These are phyloP conservation scores for Aethes cnicana DNA, from an alignment of 2,888 invertebrate genomes.

Conservation along the genomic window DNA sequence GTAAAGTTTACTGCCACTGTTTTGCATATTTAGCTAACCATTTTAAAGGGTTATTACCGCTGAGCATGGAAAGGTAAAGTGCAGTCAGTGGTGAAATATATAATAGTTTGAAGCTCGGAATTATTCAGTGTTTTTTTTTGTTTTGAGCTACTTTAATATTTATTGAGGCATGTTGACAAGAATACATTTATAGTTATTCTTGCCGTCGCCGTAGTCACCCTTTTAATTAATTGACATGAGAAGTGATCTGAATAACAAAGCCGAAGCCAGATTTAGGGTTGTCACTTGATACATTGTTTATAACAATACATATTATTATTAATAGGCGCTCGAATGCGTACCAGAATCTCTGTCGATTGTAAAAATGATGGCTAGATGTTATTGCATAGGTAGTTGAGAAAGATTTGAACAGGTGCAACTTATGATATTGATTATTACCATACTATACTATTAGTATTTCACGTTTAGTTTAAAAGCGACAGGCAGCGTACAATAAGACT, in stretches of 20 bases:
- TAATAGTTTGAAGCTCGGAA: slow-evolving; percentile 12
- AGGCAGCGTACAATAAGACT: no score
- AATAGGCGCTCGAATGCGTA: no score
- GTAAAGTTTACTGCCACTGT: slow-evolving; percentile 2
- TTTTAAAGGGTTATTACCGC: slow-evolving; percentile 20
- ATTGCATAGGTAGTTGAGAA: no score
- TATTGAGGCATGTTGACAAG: not conserved
- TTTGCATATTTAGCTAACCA: slow-evolving; percentile 26
- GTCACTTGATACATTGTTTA: no score
- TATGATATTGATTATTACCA: no score
- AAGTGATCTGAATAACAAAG: slow-evolving; percentile 46
- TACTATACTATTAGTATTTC: no score
- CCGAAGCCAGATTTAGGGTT: slow-evolving; percentile 39
- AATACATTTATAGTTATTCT: not conserved
- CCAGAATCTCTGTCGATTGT: not conserved
- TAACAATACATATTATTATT: no score
- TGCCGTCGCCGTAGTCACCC: slow-evolving; percentile 32
- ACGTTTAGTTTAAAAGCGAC: no score
- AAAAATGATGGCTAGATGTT: not conserved
- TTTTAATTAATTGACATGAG: slow-evolving; percentile 45
- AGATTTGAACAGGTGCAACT: no score
- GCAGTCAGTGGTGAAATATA: slow-evolving; percentile 13
- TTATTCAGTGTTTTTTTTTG: not conserved
- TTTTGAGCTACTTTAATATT: no score
- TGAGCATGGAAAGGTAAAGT: slow-evolving; percentile 18